Evolutionary conservation across 2,113 vertebrate species (phyloP).

Genomic region (Trematocara unimaculatum): DNA sequence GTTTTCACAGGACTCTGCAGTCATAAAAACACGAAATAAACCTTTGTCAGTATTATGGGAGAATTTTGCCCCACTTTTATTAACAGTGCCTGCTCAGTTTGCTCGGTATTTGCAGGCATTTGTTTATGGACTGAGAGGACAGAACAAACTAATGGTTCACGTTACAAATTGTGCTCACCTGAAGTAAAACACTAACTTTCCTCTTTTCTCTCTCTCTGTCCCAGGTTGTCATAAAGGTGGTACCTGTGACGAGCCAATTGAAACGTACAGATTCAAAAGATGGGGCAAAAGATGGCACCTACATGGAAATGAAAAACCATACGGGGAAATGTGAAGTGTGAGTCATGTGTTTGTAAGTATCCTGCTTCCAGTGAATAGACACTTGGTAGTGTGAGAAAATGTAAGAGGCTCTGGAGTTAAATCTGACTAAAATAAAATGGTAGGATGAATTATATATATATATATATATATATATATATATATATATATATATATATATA

Average conservation of each 20-base stretch:
- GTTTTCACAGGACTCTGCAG: accelerated
- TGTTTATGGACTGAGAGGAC: neutral
- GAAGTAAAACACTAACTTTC: neutral
- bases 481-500: neutral
- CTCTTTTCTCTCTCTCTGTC: neutral
- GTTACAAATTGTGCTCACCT: neutral
- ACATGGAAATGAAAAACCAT: accelerated
- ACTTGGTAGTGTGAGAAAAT: neutral
- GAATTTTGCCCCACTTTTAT: neutral
- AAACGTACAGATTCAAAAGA: neutral
- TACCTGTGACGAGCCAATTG: accelerated
- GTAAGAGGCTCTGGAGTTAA: neutral
- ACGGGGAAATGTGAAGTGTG: accelerated
- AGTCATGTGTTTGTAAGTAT: accelerated
- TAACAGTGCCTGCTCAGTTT: neutral
- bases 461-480: neutral
- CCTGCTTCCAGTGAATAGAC: neutral
- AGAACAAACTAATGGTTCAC: neutral
- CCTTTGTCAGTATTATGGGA: accelerated
- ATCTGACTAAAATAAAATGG: neutral
- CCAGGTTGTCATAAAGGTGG: neutral
- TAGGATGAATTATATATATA: neutral
- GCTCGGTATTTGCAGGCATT: neutral
- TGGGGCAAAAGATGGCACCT: neutral
- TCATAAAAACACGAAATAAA: accelerated